Conservation (phyloP, 1,140 invertebrate genomes). For the Dufourea novaeangliae region DNA sequence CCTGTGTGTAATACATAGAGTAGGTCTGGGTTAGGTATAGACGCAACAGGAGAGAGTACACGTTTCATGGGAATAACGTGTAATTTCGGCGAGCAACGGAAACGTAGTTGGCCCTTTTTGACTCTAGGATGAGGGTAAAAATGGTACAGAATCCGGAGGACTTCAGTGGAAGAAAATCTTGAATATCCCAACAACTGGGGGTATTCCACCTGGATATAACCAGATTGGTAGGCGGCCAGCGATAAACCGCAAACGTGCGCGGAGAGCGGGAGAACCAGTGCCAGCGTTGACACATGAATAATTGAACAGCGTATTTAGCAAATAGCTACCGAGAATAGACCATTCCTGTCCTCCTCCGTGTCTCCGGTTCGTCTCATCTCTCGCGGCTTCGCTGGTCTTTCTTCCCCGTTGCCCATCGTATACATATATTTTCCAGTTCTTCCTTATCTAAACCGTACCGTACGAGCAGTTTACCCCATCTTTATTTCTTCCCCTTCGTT, state of each 20-base stretch:
- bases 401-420: not conserved
- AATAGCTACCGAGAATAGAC: slow-evolving; percentile 56
- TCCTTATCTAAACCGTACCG: not conserved
- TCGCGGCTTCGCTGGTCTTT: not conserved
- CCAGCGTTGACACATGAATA: slow-evolving; percentile 66
- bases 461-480: no score
- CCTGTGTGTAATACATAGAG: not conserved
- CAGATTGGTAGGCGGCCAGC: slow-evolving; percentile 43
- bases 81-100: not conserved
- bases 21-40: not conserved
- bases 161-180: slow-evolving; percentile 16
- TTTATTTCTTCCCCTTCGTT: not conserved
- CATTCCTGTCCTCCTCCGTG: slow-evolving; percentile 5
- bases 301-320: slow-evolving; percentile 69
- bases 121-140: no score
- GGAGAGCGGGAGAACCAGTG: slow-evolving; percentile 25
- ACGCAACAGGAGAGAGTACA: not conserved
- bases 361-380: slow-evolving; percentile 29
- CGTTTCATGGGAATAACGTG: slow-evolving; percentile 26
- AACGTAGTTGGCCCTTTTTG: no score
- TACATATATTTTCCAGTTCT: not conserved
- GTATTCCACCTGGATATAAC: not conserved
- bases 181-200: not conserved
- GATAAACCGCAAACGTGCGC: slow-evolving; percentile 45
- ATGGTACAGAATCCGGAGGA: not conserved